These are phyloP conservation scores for Trichechus manatus DNA, from an alignment of 2,113 vertebrate species.

Conservation along the genomic window DNA sequence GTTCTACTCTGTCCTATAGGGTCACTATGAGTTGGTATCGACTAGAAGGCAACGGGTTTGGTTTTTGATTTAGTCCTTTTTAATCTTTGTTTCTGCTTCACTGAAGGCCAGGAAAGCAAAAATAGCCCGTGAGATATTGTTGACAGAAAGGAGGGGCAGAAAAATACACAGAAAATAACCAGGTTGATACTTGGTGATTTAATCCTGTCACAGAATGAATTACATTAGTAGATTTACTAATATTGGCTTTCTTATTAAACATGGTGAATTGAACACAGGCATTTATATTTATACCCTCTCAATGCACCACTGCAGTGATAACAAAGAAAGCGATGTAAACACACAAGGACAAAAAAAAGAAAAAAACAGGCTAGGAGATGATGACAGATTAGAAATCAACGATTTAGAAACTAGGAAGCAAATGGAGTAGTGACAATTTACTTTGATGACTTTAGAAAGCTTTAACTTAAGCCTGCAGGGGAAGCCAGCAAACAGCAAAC, in stretches of 20 bases:
- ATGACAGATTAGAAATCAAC: neutral
- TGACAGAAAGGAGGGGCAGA: neutral
- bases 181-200: neutral
- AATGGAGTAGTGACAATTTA: neutral
- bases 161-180: neutral
- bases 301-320: neutral
- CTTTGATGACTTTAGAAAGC: neutral
- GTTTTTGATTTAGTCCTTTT: neutral
- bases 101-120: neutral
- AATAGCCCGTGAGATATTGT: neutral
- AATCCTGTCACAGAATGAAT: conserved; percentile 5
- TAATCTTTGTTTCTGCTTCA: neutral
- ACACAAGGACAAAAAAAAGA: neutral
- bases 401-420: neutral
- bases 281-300: neutral
- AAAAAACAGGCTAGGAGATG: neutral
- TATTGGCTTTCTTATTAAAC: neutral
- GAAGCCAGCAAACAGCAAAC: neutral
- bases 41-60: too few relatives aligned
- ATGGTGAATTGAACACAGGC: neutral
- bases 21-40: too few relatives aligned
- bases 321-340: neutral
- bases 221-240: neutral
- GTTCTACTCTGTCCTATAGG: too few relatives aligned
- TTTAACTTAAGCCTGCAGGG: neutral